A percentile compares a stretch with the other conserved stretches of the same genome.
phyloP scores from a whole-genome alignment of 2,888 invertebrate genomes.

The Rhagonycha lutea region DNA sequence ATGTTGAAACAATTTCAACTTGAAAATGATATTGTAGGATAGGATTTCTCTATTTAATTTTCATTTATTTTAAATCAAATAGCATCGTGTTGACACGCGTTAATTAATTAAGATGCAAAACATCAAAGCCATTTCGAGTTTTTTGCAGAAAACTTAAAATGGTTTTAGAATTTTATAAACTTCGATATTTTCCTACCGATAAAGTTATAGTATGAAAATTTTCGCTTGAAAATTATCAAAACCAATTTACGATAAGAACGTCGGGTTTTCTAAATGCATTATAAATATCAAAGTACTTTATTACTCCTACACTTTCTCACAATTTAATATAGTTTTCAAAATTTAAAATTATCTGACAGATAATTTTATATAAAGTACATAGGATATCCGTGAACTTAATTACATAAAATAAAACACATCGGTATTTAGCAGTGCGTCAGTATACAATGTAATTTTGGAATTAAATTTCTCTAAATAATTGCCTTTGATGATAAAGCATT shows the following conservation, averaged over 20 bases:
- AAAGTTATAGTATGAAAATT: background rate
- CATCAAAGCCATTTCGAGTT: background rate
- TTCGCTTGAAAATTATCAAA: background rate
- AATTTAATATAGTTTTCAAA: background rate
- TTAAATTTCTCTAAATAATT: constrained; percentile 1
- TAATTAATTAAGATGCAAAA: background rate
- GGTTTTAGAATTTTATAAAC: background rate
- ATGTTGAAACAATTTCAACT: background rate
- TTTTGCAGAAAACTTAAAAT: background rate
- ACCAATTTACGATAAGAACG: background rate
- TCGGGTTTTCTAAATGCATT: background rate
- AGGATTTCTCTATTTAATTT: background rate
- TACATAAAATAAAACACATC: background rate
- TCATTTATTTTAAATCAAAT: background rate
- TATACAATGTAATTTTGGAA: background rate
- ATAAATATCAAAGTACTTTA: background rate
- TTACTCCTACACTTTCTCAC: background rate
- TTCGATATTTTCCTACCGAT: background rate
- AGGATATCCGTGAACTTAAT: background rate
- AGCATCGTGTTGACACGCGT: background rate
- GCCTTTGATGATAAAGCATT: constrained; percentile 5
- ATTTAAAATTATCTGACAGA: background rate
- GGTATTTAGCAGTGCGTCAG: background rate
- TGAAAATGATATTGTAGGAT: background rate
- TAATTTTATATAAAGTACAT: too few relatives aligned